Conservation (phyloP, 2,888 invertebrate genomes). For the Drosophila neotestacea region DNA sequence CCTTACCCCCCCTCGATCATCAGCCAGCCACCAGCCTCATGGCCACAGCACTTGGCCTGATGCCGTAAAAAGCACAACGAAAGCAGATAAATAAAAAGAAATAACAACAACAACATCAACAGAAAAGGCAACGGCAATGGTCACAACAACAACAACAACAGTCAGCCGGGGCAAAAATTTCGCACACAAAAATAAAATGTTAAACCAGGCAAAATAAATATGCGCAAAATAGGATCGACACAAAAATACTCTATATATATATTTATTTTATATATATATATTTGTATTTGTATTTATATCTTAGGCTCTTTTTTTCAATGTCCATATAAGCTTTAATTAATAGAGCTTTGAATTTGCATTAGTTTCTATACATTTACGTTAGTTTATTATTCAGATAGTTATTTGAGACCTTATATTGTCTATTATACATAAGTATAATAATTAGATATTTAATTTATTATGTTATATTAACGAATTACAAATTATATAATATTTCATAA, state of each 20-base stretch:
- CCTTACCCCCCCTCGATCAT: not conserved
- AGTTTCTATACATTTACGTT: too few relatives aligned
- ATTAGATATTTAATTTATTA: too few relatives aligned
- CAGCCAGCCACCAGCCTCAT: slow-evolving; percentile 9
- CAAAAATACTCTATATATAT: slow-evolving; percentile 19
- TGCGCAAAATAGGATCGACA: not conserved
- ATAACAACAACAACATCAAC: slow-evolving; percentile 16
- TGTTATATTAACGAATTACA: too few relatives aligned
- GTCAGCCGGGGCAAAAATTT: slow-evolving; percentile 49
- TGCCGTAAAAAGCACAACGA: slow-evolving; percentile 70
- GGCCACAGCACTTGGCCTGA: slow-evolving; percentile 38
- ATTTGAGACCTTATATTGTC: too few relatives aligned
- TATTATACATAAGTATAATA: too few relatives aligned
- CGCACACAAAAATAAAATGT: slow-evolving; percentile 50
- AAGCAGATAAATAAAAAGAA: slow-evolving; percentile 64
- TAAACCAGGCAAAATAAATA: slow-evolving; percentile 21
- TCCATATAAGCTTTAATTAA: too few relatives aligned
- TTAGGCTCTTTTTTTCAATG: too few relatives aligned
- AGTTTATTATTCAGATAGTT: too few relatives aligned
- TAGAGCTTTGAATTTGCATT: too few relatives aligned
- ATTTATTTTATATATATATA: not conserved
- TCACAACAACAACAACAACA: slow-evolving; percentile 37
- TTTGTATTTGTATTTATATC: too few relatives aligned
- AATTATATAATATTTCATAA: too few relatives aligned
- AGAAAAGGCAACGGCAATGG: not conserved